These are phyloP conservation scores for Hedychridium roseum DNA, from an alignment of 2,888 invertebrate species.

Conservation along the genomic window DNA sequence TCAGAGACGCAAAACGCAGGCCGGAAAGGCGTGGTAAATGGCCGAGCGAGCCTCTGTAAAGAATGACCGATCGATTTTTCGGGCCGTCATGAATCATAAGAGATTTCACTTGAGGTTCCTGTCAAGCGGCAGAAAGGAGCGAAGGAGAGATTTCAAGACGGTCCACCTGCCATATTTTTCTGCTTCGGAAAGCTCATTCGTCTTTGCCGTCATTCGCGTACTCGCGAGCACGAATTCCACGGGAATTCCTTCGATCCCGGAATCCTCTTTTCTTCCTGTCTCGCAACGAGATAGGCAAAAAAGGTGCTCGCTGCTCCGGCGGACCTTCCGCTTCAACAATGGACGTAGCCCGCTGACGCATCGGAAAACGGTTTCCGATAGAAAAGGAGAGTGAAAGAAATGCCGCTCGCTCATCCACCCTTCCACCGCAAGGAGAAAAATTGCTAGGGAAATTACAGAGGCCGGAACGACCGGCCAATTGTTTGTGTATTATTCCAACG, in stretches of 20 bases:
- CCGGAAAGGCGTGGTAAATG: not conserved
- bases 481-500: no score
- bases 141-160: slow-evolving; percentile 25
- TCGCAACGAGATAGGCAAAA: no score
- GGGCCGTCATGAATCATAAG: slow-evolving; percentile 30
- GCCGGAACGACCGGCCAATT: no score
- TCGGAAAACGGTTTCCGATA: no score
- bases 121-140: slow-evolving; percentile 14
- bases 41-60: slow-evolving; percentile 12
- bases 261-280: slow-evolving; percentile 4
- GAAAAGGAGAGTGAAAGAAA: no score
- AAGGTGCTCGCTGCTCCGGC: no score
- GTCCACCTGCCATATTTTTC: slow-evolving; percentile 37
- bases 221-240: slow-evolving; percentile 16
- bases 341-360: no score
- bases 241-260: slow-evolving; percentile 15
- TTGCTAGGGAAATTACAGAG: no score
- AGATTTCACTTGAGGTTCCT: slow-evolving; percentile 10
- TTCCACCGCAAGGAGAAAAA: no score
- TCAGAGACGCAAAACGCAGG: not conserved
- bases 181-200: slow-evolving; percentile 24
- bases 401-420: no score
- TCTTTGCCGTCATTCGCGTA: slow-evolving; percentile 24
- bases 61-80: slow-evolving; percentile 24
- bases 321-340: no score